phyloP scores from a whole-genome alignment of 1,140 invertebrate genomes.

The Rhagoletis zephyria region DNA sequence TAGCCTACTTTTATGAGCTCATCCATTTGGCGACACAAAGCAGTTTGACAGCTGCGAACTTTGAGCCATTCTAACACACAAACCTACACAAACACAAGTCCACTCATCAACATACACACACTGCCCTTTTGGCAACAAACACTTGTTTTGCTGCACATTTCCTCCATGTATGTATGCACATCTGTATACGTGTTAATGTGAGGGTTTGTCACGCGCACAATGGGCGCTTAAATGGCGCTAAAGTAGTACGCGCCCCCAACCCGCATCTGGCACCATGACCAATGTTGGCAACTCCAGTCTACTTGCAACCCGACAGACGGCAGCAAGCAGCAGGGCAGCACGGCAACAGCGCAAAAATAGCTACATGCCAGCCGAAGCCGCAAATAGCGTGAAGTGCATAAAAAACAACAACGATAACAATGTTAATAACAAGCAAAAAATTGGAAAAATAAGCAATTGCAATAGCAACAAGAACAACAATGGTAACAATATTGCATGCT shows the following conservation, averaged over 20 bases:
- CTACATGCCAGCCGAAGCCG: not conserved
- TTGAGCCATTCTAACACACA: not conserved
- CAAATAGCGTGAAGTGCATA: conserved; percentile 12
- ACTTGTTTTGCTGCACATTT: not conserved
- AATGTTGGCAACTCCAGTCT: not conserved
- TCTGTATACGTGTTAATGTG: not conserved
- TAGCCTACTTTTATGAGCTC: conserved; percentile 47
- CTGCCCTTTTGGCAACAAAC: not conserved
- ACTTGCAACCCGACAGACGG: not conserved
- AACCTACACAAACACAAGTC: not conserved
- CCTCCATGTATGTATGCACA: not conserved
- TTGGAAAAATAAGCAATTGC: not conserved
- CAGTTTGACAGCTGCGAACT: conserved; percentile 45
- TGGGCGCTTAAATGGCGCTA: conserved; percentile 11
- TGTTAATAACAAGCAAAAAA: not conserved
- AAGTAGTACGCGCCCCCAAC: not conserved
- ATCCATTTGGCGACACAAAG: conserved; percentile 43
- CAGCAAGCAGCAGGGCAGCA: not conserved
- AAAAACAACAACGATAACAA: not conserved
- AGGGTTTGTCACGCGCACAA: not conserved
- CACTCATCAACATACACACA: not conserved
- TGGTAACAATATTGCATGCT: conserved; percentile 17
- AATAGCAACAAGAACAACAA: not conserved
- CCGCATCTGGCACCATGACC: not conserved
- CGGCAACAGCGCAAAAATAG: not conserved